phyloP scores from a whole-genome alignment of 2,113 vertebrate genomes.

The Oryzias javanicus region DNA sequence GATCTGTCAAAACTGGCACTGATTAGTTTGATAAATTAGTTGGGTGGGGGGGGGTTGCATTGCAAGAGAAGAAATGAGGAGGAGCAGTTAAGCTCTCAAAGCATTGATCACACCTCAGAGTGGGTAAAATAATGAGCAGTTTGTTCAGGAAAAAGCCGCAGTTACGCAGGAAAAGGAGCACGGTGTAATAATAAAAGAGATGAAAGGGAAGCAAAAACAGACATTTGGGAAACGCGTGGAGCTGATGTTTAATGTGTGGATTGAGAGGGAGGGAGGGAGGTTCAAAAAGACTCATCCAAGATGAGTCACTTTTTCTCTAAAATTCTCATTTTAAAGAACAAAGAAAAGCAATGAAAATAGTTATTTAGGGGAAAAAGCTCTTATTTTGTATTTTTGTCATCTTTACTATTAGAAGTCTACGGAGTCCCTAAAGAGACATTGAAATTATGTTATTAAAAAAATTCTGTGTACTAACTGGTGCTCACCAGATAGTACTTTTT shows the following conservation, averaged over 20 bases:
- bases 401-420: no score
- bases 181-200: background rate
- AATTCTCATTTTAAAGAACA: no score
- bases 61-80: constrained; percentile 6
- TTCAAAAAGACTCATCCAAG: background rate
- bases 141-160: background rate
- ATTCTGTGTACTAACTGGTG: no score
- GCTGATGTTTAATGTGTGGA: background rate
- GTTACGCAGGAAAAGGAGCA: background rate
- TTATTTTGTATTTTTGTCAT: no score
- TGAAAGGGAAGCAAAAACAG: background rate
- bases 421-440: no score
- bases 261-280: background rate
- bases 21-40: constrained; percentile 46
- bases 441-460: no score
- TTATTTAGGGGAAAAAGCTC: no score
- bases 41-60: constrained; percentile 8
- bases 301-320: no score
- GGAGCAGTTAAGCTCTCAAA: constrained; percentile 14
- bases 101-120: constrained; percentile 22
- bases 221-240: background rate
- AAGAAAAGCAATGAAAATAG: no score
- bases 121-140: constrained; percentile 33
- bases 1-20: constrained; percentile 41
- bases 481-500: no score